Evolutionary conservation across 1,140 invertebrate genomes (phyloP).

Genomic region (Heliconius hewitsoni): DNA sequence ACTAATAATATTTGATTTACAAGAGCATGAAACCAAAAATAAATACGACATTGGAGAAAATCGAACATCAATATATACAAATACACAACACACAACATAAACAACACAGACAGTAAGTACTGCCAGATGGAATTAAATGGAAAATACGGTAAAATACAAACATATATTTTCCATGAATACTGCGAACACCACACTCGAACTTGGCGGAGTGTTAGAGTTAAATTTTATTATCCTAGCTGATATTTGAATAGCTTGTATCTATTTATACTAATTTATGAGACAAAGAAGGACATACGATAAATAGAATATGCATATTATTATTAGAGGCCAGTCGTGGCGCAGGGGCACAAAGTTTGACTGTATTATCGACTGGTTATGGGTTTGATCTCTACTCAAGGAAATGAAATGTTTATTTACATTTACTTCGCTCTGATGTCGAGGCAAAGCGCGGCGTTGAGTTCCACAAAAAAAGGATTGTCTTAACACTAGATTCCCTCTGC

Average conservation of each 20-base stretch:
- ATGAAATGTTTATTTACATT: no score
- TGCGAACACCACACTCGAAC: not conserved
- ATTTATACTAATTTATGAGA: constrained; percentile 31
- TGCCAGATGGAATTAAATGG: constrained; percentile 1
- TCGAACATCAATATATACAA: not conserved
- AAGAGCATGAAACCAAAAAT: not conserved
- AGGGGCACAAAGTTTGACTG: no score
- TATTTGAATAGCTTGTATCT: constrained; percentile 19
- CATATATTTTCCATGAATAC: constrained; percentile 1
- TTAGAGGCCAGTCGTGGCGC: no score
- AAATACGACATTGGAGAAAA: constrained; percentile 1
- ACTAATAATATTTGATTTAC: not conserved
- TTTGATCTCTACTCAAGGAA: no score
- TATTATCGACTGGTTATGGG: no score
- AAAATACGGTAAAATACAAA: not conserved
- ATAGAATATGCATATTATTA: not conserved
- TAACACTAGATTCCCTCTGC: no score
- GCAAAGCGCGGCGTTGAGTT: no score
- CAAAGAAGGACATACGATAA: not conserved
- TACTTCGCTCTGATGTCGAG: no score
- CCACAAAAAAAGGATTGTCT: no score
- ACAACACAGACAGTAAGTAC: not conserved
- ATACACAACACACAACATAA: not conserved
- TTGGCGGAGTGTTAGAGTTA: constrained; percentile 8
- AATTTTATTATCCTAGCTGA: constrained; percentile 9